phyloP scores from a whole-genome alignment of 2,888 invertebrate genomes.

The Malachius bipustulatus region DNA sequence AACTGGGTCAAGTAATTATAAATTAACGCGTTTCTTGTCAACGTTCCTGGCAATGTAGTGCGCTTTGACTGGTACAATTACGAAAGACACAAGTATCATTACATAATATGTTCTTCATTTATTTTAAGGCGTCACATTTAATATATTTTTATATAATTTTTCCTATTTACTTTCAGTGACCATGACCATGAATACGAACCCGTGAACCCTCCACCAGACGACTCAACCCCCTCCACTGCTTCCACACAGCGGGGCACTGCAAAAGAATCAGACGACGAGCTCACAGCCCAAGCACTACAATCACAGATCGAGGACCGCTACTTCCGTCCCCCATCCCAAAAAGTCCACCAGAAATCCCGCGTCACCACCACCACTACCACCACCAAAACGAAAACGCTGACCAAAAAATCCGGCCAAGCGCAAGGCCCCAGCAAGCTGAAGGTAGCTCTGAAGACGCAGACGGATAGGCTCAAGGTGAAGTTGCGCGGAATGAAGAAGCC shows the following conservation, averaged over 20 bases:
- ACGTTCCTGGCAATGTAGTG: too few species aligned
- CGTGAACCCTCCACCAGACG: conserved; percentile 57
- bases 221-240: not conserved
- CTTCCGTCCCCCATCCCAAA: conserved; percentile 50
- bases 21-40: too few species aligned
- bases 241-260: conserved; percentile 13
- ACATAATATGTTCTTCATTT: too few species aligned
- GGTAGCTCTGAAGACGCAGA: conserved; percentile 55
- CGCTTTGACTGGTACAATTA: too few species aligned
- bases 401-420: conserved; percentile 27
- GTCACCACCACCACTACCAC: conserved; percentile 7
- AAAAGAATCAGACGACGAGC: conserved; percentile 10
- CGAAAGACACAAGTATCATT: too few species aligned
- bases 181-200: conserved; percentile 93
- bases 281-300: conserved; percentile 42
- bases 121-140: too few species aligned
- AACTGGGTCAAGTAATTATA: too few species aligned
- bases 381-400: conserved; percentile 15
- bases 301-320: conserved; percentile 46
- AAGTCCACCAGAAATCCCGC: too few species aligned
- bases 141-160: not conserved
- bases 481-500: conserved; percentile 42
- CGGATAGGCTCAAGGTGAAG: conserved; percentile 53
- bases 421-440: conserved; percentile 41
- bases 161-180: conserved; percentile 54